A percentile compares a stretch with the other conserved stretches of the same genome.
Evolutionary conservation across 2,797 vertebrate genomes (phyloP).

Genomic region (Apogon talboti): DNA sequence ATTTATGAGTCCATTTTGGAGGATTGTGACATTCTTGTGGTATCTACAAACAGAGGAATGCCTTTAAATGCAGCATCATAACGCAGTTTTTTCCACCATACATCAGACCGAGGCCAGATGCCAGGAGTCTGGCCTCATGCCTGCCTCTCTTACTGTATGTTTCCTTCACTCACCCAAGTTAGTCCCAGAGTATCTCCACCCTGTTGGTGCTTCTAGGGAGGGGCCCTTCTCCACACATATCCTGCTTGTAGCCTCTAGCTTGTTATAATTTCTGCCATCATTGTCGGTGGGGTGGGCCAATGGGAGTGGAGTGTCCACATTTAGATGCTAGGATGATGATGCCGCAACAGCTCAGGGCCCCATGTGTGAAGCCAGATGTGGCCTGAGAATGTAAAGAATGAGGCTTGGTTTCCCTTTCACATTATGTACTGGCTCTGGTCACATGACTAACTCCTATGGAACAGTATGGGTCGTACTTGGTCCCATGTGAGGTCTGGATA

Average conservation of each 20-base stretch:
- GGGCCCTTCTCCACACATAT: conserved; percentile 36
- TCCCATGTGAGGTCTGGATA: neutral
- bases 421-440: conserved; percentile 4
- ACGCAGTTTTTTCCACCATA: conserved; percentile 6
- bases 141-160: conserved; percentile 19
- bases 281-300: conserved; percentile 22
- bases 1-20: neutral
- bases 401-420: conserved; percentile 36
- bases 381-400: conserved; percentile 54
- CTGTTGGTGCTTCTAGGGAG: conserved; percentile 22
- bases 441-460: conserved; percentile 13
- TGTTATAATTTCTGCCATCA: conserved; percentile 23
- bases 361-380: conserved; percentile 61
- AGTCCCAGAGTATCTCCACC: conserved; percentile 32
- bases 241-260: conserved; percentile 30
- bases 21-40: neutral
- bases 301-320: conserved; percentile 33
- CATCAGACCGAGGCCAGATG: conserved; percentile 17
- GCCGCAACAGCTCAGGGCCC: conserved; percentile 26
- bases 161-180: conserved; percentile 21
- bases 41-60: conserved; percentile 13
- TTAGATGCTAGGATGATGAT: conserved; percentile 32
- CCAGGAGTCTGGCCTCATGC: conserved; percentile 19
- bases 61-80: conserved; percentile 20
- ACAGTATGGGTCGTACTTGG: neutral